phyloP scores from a whole-genome alignment of 2,113 vertebrate genomes.

The Sylvicapra grimmia region DNA sequence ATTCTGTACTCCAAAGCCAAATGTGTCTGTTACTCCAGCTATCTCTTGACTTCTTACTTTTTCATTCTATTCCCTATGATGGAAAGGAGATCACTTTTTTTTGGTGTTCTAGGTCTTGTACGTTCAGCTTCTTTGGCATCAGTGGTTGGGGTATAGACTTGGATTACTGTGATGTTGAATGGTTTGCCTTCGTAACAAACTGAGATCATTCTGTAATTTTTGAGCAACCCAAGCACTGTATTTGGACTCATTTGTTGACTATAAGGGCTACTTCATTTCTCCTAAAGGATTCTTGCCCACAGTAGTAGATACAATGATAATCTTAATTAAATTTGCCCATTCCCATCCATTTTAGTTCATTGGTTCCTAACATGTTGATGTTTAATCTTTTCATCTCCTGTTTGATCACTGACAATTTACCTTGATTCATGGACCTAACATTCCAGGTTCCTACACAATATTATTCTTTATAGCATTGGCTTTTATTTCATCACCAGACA shows the following conservation, averaged over 20 bases:
- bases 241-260: background rate
- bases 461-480: background rate
- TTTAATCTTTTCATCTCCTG: background rate
- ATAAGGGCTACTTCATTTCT: background rate
- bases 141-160: background rate
- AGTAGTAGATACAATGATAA: background rate
- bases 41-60: background rate
- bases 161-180: background rate
- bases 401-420: background rate
- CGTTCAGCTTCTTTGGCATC: background rate
- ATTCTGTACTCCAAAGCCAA: background rate
- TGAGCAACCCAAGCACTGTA: background rate
- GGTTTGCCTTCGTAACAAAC: background rate
- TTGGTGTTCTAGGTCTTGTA: background rate
- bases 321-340: background rate
- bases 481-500: background rate
- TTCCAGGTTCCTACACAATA: background rate
- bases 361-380: background rate
- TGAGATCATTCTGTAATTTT: background rate
- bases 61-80: background rate
- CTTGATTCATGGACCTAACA: background rate
- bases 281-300: background rate
- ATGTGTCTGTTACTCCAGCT: background rate
- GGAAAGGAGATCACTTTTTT: background rate
- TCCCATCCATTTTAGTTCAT: background rate